These are phyloP conservation scores for Bombus affinis DNA, from an alignment of 1,140 invertebrate species.

Conservation along the genomic window DNA sequence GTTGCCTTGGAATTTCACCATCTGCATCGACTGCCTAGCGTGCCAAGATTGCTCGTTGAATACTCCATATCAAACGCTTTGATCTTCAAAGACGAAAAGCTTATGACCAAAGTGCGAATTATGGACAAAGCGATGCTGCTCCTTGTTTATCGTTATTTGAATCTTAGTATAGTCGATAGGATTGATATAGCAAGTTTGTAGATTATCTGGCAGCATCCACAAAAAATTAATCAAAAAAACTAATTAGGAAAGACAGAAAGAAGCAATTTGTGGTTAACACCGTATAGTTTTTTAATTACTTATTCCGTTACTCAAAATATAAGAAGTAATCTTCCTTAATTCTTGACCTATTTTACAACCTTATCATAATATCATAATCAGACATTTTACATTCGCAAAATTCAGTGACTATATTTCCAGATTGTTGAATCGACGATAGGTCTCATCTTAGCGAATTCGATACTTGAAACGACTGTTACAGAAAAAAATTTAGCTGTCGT, in stretches of 20 bases:
- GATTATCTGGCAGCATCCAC: background rate
- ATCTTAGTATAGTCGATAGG: background rate
- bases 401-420: no score
- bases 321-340: background rate
- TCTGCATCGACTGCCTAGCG: background rate
- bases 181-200: background rate
- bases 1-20: slow-evolving; percentile 2
- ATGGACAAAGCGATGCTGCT: background rate
- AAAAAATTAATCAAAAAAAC: no score
- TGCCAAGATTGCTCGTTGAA: background rate
- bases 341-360: no score
- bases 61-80: background rate
- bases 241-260: no score
- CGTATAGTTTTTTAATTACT: no score
- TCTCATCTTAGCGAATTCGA: background rate
- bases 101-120: background rate
- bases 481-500: background rate
- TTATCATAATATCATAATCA: no score
- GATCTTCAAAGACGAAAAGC: background rate
- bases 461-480: background rate
- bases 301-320: no score
- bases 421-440: background rate
- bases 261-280: no score
- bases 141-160: background rate
- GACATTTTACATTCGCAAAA: no score